phyloP scores from a whole-genome alignment of 2,113 vertebrate genomes.

The Aramus guarauna region DNA sequence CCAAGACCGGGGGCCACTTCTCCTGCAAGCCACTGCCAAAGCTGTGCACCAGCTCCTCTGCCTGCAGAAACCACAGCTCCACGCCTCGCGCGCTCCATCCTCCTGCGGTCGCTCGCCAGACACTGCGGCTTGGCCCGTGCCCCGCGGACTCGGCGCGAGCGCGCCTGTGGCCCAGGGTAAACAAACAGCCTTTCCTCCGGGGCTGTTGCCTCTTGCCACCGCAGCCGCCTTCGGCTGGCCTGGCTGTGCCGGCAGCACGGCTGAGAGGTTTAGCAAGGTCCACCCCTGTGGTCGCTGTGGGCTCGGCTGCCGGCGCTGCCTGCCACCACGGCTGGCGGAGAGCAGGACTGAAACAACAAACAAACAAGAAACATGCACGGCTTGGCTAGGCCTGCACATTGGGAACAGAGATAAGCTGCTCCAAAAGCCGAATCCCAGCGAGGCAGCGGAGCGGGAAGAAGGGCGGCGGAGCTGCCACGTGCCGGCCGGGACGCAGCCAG shows the following conservation, averaged over 20 bases:
- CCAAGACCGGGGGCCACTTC: background rate
- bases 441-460: background rate
- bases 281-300: background rate
- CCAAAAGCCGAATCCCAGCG: background rate
- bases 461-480: fast-evolving
- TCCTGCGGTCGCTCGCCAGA: background rate
- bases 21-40: background rate
- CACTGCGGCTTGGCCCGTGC: background rate
- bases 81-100: background rate
- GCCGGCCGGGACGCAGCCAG: background rate
- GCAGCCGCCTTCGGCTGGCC: background rate
- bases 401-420: conserved; percentile 11
- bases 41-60: background rate
- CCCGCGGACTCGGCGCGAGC: background rate
- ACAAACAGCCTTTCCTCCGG: background rate
- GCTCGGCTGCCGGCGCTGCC: background rate
- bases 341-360: background rate
- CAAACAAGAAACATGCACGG: background rate
- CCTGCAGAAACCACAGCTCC: background rate
- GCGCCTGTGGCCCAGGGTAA: background rate
- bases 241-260: fast-evolving
- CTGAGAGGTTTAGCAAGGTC: background rate
- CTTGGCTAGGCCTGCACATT: background rate
- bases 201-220: background rate
- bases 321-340: background rate